Percentiles rank a stretch among this genome's conserved stretches.
phyloP scores from a whole-genome alignment of 2,113 vertebrate genomes.

The Okapia johnstoni region DNA sequence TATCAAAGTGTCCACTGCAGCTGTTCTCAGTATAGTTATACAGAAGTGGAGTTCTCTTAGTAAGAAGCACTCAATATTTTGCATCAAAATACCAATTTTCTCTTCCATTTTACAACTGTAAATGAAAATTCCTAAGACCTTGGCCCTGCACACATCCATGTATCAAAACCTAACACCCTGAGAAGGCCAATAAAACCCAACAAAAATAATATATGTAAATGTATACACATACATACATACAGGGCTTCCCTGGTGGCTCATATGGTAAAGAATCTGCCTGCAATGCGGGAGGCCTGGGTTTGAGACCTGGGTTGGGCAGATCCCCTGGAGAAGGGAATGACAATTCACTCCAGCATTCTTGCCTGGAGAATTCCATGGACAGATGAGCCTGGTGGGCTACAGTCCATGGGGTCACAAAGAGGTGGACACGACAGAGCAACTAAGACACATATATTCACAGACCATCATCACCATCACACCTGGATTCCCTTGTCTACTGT shows the following conservation, averaged over 20 bases:
- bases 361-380: not conserved
- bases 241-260: not conserved
- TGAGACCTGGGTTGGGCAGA: not conserved
- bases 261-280: not conserved
- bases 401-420: not conserved
- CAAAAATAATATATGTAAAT: not conserved
- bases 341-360: not conserved
- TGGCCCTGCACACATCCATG: not conserved
- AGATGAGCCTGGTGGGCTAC: not conserved
- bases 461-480: not conserved
- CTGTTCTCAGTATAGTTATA: not conserved
- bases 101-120: constrained; percentile 25
- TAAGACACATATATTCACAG: not conserved
- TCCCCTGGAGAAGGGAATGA: not conserved
- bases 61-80: not conserved
- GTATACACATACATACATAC: not conserved
- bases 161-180: not conserved
- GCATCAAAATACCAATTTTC: constrained; percentile 7
- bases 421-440: not conserved
- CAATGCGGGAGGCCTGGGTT: not conserved
- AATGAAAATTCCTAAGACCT: not conserved
- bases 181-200: not conserved
- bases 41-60: not conserved
- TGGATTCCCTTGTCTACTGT: not conserved
- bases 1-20: not conserved